Percentiles rank a stretch among this genome's conserved stretches.
Conservation (phyloP, 2,888 invertebrate genomes). For the Chloroclysta siterata region DNA sequence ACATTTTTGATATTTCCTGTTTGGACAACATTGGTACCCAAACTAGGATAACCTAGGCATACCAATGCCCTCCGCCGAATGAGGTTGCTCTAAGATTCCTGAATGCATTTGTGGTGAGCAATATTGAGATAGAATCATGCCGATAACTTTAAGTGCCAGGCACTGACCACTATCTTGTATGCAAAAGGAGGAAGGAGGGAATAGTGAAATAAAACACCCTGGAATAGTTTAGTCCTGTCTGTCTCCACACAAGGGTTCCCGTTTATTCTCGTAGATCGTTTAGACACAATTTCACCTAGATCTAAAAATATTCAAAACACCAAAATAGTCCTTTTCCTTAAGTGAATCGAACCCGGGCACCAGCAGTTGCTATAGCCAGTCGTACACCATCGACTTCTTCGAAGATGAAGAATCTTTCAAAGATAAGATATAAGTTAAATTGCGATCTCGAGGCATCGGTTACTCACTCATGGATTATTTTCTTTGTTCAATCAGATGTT, state of each 20-base stretch:
- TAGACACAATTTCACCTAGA: too few species aligned
- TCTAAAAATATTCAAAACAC: too few species aligned
- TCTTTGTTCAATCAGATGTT: conserved; percentile 61
- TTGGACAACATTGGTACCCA: too few species aligned
- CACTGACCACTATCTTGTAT: neutral
- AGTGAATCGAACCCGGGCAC: neutral
- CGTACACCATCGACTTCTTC: neutral
- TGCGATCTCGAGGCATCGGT: neutral
- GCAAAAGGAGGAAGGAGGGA: neutral
- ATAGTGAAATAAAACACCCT: neutral
- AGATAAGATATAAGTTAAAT: neutral
- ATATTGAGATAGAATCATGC: conserved; percentile 2
- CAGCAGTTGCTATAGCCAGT: neutral
- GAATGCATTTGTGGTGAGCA: conserved; percentile 23
- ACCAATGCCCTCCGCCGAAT: too few species aligned
- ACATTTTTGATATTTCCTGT: too few species aligned
- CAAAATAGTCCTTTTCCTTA: neutral
- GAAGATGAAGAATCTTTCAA: neutral
- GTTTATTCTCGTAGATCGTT: too few species aligned
- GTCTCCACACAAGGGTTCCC: neutral
- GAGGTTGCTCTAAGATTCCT: conserved; percentile 33
- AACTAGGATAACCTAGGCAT: too few species aligned
- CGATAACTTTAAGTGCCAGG: neutral
- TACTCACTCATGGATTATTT: neutral
- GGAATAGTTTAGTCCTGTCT: neutral